These are phyloP conservation scores for Chiroxiphia lanceolata DNA, from an alignment of 2,797 vertebrate genomes.

Conservation along the genomic window DNA sequence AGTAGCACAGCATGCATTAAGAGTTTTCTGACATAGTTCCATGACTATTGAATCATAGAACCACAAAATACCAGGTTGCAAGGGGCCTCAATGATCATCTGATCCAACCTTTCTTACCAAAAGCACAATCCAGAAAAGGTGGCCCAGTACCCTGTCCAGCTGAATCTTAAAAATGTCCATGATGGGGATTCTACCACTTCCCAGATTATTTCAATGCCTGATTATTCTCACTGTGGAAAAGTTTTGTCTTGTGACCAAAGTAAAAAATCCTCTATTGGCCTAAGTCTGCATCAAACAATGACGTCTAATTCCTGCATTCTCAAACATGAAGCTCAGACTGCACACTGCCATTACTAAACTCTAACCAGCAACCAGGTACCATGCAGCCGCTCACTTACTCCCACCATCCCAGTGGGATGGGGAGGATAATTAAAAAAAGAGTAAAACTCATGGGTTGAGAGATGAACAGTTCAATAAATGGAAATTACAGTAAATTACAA, in stretches of 20 bases:
- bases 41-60: neutral
- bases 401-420: neutral
- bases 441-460: neutral
- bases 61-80: neutral
- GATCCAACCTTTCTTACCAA: neutral
- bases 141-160: neutral
- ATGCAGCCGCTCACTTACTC: neutral
- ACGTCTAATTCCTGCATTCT: neutral
- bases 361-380: neutral
- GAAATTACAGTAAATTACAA: neutral
- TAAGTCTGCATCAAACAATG: neutral
- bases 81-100: neutral
- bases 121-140: neutral
- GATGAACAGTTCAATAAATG: neutral
- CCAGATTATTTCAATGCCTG: neutral
- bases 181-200: neutral
- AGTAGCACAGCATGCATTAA: neutral
- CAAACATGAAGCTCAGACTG: neutral
- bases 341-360: neutral
- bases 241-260: neutral
- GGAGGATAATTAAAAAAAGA: neutral
- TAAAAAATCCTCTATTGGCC: neutral
- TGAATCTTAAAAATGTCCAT: neutral
- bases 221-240: neutral
- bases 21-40: neutral